phyloP scores from a whole-genome alignment of 2,113 vertebrate genomes.

The Micromys minutus region DNA sequence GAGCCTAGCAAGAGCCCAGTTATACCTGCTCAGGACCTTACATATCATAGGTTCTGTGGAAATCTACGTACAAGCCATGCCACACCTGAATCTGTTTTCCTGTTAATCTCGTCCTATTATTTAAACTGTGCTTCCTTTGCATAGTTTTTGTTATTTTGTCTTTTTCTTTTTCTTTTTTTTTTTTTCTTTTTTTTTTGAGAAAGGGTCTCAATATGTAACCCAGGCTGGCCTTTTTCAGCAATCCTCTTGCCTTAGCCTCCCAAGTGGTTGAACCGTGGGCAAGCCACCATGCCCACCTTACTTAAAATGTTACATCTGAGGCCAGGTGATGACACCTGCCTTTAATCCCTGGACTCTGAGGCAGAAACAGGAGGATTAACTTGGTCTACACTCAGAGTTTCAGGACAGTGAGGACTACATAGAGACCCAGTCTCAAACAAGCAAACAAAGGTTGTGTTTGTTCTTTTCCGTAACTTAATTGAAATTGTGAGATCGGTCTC shows the following conservation, averaged over 20 bases:
- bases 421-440: neutral
- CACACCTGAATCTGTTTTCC: constrained; percentile 11
- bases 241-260: neutral
- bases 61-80: neutral
- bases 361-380: neutral
- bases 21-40: neutral
- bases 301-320: neutral
- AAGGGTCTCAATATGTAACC: neutral
- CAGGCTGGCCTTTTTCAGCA: neutral
- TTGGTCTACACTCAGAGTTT: neutral
- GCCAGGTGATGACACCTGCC: neutral
- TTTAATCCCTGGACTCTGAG: neutral
- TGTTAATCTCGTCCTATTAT: constrained; percentile 1
- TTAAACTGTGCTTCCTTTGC: neutral
- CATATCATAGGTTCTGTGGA: neutral
- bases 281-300: neutral
- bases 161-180: neutral
- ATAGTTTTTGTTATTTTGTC: neutral
- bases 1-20: too few species aligned
- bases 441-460: neutral
- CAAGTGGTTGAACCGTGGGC: neutral
- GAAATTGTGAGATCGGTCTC: neutral
- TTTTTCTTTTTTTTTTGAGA: neutral
- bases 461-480: constrained; percentile 30
- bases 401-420: neutral